Conservation (phyloP, 2,888 invertebrate species). For the Didymodactylos carnosus region DNA sequence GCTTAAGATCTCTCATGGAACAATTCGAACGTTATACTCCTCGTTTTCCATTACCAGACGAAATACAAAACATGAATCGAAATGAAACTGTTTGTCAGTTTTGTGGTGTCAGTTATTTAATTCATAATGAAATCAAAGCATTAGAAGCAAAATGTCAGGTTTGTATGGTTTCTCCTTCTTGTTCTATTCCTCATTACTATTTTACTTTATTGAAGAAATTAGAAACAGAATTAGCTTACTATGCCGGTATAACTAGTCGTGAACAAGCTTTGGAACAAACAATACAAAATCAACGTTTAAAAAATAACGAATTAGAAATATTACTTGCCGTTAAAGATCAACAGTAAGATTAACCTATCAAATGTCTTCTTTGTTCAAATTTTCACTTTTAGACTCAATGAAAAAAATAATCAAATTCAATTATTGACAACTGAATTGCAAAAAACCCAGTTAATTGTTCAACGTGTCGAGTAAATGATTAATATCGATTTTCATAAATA, state of each 20-base stretch:
- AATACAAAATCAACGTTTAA: neutral
- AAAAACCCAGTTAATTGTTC: too few species aligned
- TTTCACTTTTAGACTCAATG: neutral
- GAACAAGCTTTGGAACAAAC: neutral
- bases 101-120: conserved; percentile 35
- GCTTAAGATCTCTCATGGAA: too few species aligned
- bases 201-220: conserved; percentile 10
- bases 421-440: neutral
- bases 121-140: conserved; percentile 33
- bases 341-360: neutral
- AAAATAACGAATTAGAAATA: neutral
- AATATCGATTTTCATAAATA: too few species aligned
- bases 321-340: neutral
- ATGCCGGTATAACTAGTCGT: neutral
- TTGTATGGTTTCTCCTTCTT: neutral
- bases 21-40: conserved; percentile 17
- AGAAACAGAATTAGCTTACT: neutral
- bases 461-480: too few species aligned
- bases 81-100: conserved; percentile 32
- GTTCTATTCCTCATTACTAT: neutral
- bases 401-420: neutral
- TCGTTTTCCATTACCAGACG: conserved; percentile 30
- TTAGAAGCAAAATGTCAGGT: conserved; percentile 27
- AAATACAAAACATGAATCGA: conserved; percentile 26
- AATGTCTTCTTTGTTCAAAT: neutral